Evolutionary conservation across 2,113 vertebrate species (phyloP).

Genomic region (Dasyurus viverrinus): DNA sequence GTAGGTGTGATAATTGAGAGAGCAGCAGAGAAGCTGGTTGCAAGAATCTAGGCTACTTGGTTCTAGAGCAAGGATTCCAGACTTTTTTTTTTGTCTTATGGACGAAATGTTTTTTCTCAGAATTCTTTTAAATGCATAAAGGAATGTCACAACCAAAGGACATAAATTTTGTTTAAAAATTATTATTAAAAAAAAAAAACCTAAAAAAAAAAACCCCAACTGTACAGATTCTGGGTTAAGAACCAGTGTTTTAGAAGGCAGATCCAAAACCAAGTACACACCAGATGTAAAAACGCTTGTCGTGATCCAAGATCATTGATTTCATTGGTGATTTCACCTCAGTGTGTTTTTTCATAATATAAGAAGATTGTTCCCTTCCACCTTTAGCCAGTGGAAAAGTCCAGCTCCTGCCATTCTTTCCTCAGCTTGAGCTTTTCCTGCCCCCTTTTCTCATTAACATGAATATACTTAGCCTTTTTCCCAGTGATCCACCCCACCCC

Average conservation of each 20-base stretch:
- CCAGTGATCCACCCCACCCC: neutral
- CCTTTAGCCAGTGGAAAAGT: neutral
- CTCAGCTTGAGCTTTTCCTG: neutral
- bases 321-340: neutral
- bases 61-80: neutral
- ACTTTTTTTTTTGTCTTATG: neutral
- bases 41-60: neutral
- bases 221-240: too few species aligned
- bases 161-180: too few species aligned
- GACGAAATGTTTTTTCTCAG: neutral
- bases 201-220: too few species aligned
- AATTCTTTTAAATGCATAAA: neutral
- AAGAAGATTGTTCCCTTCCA: too few species aligned
- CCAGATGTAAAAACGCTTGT: neutral
- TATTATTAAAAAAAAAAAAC: too few species aligned
- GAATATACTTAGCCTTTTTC: neutral
- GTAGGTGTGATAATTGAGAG: too few species aligned
- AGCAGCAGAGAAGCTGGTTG: neutral
- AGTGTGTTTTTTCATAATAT: too few species aligned
- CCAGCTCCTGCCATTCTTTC: too few species aligned
- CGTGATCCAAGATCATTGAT: neutral
- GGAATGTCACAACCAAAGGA: too few species aligned
- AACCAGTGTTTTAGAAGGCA: too few species aligned
- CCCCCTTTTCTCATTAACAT: neutral
- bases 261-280: neutral